Evolutionary conservation across 2,888 invertebrate genomes (phyloP).

Genomic region (Nasonia oneida): DNA sequence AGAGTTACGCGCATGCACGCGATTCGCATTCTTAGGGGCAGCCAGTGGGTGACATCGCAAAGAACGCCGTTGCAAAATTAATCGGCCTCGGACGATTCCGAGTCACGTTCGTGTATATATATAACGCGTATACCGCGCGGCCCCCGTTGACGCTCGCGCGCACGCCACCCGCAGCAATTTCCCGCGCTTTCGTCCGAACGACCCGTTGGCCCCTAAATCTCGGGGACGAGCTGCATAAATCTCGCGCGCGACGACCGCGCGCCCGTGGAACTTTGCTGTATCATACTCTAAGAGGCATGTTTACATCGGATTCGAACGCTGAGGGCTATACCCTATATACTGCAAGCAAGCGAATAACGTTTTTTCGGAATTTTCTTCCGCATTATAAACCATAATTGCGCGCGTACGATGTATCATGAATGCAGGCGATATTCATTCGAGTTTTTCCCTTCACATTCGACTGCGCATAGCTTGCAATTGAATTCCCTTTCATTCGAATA

Average conservation of each 20-base stretch:
- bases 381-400: too few species aligned
- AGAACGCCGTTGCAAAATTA: not conserved
- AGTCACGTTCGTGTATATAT: not conserved
- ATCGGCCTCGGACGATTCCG: not conserved
- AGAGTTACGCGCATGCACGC: not conserved
- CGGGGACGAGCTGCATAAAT: conserved; percentile 37
- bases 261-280: not conserved
- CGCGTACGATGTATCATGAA: too few species aligned
- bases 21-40: not conserved
- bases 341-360: not conserved
- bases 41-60: too few species aligned
- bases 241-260: not conserved
- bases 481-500: not conserved
- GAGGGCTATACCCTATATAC: not conserved
- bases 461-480: not conserved
- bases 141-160: not conserved
- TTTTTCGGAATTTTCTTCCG: too few species aligned
- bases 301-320: not conserved
- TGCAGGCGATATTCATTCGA: too few species aligned
- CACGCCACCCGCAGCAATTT: not conserved
- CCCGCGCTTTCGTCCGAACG: conserved; percentile 1
- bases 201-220: conserved; percentile 28
- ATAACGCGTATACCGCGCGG: not conserved
- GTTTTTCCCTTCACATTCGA: too few species aligned
- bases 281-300: not conserved